These are phyloP conservation scores for Papilio machaon DNA, from an alignment of 1,140 invertebrate species.

Conservation along the genomic window DNA sequence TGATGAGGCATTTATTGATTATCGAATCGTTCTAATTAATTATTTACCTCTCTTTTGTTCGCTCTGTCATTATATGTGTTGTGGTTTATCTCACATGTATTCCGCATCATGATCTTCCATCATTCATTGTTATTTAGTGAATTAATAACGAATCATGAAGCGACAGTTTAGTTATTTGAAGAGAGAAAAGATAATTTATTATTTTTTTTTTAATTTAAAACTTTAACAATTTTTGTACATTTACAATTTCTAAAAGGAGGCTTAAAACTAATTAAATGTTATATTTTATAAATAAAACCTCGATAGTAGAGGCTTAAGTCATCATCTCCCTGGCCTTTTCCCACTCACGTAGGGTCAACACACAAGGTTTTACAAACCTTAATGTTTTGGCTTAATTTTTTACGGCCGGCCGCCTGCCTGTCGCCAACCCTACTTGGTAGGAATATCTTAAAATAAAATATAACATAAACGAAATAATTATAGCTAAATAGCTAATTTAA, in stretches of 20 bases:
- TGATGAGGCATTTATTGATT: conserved; percentile 14
- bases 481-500: too few relatives aligned
- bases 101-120: neutral
- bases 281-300: conserved; percentile 10
- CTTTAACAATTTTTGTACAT: neutral
- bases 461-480: too few relatives aligned
- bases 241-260: neutral
- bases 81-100: neutral
- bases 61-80: neutral
- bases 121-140: neutral
- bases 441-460: too few relatives aligned
- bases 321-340: too few relatives aligned
- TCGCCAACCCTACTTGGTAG: too few relatives aligned
- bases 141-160: neutral
- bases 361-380: too few relatives aligned
- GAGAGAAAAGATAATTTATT: too few relatives aligned
- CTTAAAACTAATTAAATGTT: neutral
- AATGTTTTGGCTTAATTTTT: too few relatives aligned
- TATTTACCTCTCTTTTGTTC: neutral
- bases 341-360: too few relatives aligned
- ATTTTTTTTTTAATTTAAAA: too few relatives aligned
- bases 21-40: conserved; percentile 5
- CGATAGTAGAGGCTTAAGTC: neutral
- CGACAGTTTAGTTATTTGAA: too few relatives aligned
- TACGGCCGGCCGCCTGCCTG: too few relatives aligned